Evolutionary conservation across 92 coral and sea anemone genomes (phyloP), one percentile per base, ranked within the genome.

Genomic region (Umimayanthus chanpuru): DNA sequence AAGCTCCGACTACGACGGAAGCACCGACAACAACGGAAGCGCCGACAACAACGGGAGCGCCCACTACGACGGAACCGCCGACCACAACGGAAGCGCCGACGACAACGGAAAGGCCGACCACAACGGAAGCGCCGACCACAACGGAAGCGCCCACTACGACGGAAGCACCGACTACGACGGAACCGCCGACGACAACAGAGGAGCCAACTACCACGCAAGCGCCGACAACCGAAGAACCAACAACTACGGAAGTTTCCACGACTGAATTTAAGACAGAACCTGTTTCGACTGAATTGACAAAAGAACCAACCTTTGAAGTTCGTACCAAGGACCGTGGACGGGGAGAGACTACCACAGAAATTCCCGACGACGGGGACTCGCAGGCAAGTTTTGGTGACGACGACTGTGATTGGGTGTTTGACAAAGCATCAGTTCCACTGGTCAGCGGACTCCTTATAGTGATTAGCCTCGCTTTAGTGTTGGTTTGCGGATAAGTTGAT

Each of bases 81-180:
- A 65, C 90, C 1, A 88, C 90, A 11, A 88, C 86, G 16, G 90
- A 65, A 40, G 61, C 84, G 9, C 90, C 90, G 0, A 75, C 89
- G 1, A 85, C 92, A 4, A 90, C 90, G 4, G 83, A 25, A 32
- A 15, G 20, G 47, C 87, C 87, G 0, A 68, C 92, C 23, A 86
- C 92, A 28, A 78, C 92, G 16, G 86, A 78, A 70, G 38, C 36
- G 36, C 92, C 92, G 4, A 86, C 90, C 12, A 90, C 90, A n/a
- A 86, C 85, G 16, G 73, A 36, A 65, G 68, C 29, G 26, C 80
- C 85, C 3, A 85, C 84, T 21, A 89, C 92, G n/a, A 76, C 89
- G 1, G 89, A 67, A 65, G 41, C 47, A 1, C 73, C 88, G 6
- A 81, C 90, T 16, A 80, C 87, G 30, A 68, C 49, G 32, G 85